phyloP scores from a whole-genome alignment of 2,113 vertebrate genomes.

The Peromyscus leucopus region DNA sequence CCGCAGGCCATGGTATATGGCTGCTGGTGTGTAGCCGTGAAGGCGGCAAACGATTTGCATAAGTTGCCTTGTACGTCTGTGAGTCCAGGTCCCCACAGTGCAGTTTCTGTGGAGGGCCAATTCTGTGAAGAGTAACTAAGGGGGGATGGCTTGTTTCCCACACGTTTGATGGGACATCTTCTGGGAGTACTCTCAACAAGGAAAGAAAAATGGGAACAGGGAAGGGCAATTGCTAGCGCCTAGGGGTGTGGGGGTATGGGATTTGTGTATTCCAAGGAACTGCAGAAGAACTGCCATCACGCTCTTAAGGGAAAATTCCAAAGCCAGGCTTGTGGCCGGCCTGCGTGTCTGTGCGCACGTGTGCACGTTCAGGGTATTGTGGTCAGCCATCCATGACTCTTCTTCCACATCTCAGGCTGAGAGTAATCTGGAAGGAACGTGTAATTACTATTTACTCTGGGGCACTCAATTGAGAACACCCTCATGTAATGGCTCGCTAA shows the following conservation, averaged over 20 bases:
- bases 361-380: background rate
- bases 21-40: background rate
- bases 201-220: background rate
- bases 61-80: background rate
- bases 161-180: background rate
- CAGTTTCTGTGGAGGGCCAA: background rate
- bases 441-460: slow-evolving; percentile 77
- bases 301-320: background rate
- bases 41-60: background rate
- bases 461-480: slow-evolving; percentile 66
- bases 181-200: slow-evolving; percentile 29
- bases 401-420: slow-evolving; percentile 25
- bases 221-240: slow-evolving; percentile 32
- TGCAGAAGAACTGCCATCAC: background rate
- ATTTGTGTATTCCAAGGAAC: background rate
- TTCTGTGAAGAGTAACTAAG: background rate
- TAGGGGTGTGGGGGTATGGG: background rate
- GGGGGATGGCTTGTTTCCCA: background rate
- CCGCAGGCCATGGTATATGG: background rate
- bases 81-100: background rate
- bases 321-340: background rate
- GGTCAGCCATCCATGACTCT: slow-evolving; percentile 59
- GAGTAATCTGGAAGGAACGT: slow-evolving; percentile 67
- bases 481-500: slow-evolving; percentile 61
- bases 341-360: background rate